Base-by-base conservation (phyloP, 2,797 vertebrate species). In the Lutjanus argentimaculatus region DNA sequence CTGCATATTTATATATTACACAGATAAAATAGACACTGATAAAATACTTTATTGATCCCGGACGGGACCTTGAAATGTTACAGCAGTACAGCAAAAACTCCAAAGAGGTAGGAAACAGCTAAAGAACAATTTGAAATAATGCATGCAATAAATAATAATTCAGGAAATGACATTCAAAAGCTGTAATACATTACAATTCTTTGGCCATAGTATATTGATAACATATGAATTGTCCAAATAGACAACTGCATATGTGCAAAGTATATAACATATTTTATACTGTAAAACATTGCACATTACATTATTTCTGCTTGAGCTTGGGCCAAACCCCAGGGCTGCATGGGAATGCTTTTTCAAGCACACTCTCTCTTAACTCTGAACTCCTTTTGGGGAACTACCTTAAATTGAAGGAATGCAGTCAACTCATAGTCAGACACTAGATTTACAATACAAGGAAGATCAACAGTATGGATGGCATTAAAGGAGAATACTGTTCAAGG, bases 301-400 rank as follows among this genome's bases (percentile, higher is more conserved):
- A 21, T 11, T 42, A 13, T 52, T 81, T 43, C 19, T 68, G 57
- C 59, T 79, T 69, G 21, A 67, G 59, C 57, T 71, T 58, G 43
- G 16, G 30, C 10, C 42, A 71, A 77, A 75, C 58, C 40, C 10
- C 36, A 77, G 15, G 30, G 63, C 17, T 84, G 87, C 80, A 88
- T 81, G 77, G 30, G 30, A 36, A 36, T 36, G 30, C 30, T 36
- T 36, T 36, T 36, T 36, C 2, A 36, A 36, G 30, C 61, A 59
- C 5, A 30, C 40, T 52, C 13, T 59, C 21, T 56, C 64, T 79
- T 45, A 64, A 25, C 63, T 71, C 65, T 77, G 7, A 65, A 77
- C 67, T 81, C 25, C 66, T 80, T 76, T 72, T 67, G 25, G 12
- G 22, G 36, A 72, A 57, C 43, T 43, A 15, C 30, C 13, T 70